Evolutionary conservation across 2,113 vertebrate species (phyloP).

Genomic region (Chaenocephalus aceratus): DNA sequence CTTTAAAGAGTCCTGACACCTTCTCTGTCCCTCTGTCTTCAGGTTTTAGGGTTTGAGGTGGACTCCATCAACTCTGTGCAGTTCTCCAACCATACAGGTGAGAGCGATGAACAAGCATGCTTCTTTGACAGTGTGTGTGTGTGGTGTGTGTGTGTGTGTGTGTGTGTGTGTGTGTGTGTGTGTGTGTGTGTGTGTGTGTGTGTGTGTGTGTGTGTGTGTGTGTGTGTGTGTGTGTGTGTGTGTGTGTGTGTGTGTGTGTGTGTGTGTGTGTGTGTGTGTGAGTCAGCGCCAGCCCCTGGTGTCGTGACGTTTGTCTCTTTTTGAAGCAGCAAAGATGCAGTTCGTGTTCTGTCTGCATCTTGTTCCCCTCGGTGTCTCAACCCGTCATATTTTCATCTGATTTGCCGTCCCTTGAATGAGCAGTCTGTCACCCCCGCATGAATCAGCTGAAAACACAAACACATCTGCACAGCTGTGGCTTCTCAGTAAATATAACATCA

Average conservation of each 20-base stretch:
- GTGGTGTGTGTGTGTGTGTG: too few species aligned
- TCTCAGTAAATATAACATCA: not conserved
- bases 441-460: slow-evolving; percentile 53
- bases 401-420: slow-evolving; percentile 20
- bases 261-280: slow-evolving; percentile 29
- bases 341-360: not conserved
- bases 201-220: slow-evolving; percentile 37
- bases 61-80: slow-evolving; percentile 98
- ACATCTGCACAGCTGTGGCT: slow-evolving; percentile 43
- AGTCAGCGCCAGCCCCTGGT: slow-evolving; percentile 38
- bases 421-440: slow-evolving; percentile 13
- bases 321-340: not conserved
- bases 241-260: too few species aligned
- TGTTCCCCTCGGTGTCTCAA: slow-evolving; percentile 11
- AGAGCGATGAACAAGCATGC: slow-evolving; percentile 1
- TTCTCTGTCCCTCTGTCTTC: slow-evolving; percentile 22
- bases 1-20: too few species aligned
- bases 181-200: slow-evolving; percentile 27
- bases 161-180: too few species aligned
- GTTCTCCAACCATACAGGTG: slow-evolving; percentile 99
- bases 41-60: slow-evolving; percentile 98
- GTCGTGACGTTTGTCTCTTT: slow-evolving; percentile 21
- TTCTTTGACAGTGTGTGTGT: too few species aligned
- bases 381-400: slow-evolving; percentile 25
- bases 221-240: too few species aligned